These are phyloP conservation scores for Galago senegalensis DNA, from an alignment of 2,797 vertebrate genomes.

Conservation along the genomic window DNA sequence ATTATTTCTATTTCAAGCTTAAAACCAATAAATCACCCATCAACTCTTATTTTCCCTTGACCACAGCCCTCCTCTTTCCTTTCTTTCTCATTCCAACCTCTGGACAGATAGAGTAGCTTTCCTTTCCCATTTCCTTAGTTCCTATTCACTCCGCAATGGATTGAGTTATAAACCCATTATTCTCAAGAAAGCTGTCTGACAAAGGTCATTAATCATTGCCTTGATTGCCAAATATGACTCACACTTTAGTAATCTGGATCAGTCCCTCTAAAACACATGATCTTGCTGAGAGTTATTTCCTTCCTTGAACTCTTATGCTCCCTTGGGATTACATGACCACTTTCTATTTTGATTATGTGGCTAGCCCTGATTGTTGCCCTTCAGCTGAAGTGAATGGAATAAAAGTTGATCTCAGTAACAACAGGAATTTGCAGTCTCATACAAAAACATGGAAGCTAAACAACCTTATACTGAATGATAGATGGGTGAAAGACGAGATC, in stretches of 20 bases:
- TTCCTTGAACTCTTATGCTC: slow-evolving; percentile 51
- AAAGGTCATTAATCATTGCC: background rate
- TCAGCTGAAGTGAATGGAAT: background rate
- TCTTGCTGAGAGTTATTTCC: background rate
- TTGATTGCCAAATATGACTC: slow-evolving; percentile 16
- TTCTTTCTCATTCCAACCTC: slow-evolving; percentile 43
- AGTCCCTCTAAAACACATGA: background rate
- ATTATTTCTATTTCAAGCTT: background rate
- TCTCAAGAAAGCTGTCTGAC: slow-evolving; percentile 34
- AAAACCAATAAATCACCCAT: slow-evolving; percentile 13
- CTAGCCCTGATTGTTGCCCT: background rate
- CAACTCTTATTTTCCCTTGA: background rate
- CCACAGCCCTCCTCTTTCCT: background rate
- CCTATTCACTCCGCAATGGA: background rate
- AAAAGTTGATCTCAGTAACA: too few species aligned
- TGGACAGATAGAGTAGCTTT: slow-evolving; percentile 1
- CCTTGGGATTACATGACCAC: background rate
- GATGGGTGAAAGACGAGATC: too few species aligned
- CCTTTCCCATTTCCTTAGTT: background rate
- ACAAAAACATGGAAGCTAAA: too few species aligned
- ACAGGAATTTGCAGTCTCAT: too few species aligned
- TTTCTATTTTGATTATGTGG: slow-evolving; percentile 1
- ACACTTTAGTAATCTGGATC: slow-evolving; percentile 9
- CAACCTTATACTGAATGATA: too few species aligned
- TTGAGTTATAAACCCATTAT: background rate